Conservation (phyloP, 2,797 vertebrate species). For the Catharus ustulatus region DNA sequence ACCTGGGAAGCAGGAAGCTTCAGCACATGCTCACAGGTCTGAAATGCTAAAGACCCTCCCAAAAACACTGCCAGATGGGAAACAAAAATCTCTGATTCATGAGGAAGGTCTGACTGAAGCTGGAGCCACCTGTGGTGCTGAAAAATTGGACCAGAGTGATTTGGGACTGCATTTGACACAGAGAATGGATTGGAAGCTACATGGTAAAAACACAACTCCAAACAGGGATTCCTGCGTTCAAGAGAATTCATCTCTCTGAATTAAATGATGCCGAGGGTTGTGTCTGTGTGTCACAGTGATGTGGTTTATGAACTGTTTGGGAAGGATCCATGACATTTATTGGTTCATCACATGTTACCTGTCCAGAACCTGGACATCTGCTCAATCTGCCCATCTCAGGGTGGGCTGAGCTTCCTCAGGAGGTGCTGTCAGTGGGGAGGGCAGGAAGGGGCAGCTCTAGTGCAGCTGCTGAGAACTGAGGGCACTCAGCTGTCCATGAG, state of each 20-base stretch:
- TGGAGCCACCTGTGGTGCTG: background rate
- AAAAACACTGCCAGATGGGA: background rate
- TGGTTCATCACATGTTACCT: background rate
- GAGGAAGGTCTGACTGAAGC: background rate
- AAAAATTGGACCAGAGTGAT: background rate
- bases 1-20: background rate
- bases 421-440: background rate
- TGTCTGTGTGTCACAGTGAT: background rate
- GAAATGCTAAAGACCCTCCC: background rate
- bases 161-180: background rate
- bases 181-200: background rate
- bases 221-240: background rate
- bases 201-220: background rate
- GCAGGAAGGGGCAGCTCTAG: no score
- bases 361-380: background rate
- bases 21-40: background rate
- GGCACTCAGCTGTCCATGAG: background rate
- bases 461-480: background rate
- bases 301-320: background rate
- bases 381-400: background rate
- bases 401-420: background rate
- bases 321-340: background rate
- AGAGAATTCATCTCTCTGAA: background rate
- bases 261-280: background rate
- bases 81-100: background rate